These are phyloP conservation scores for Listronotus bonariensis DNA, from an alignment of 1,140 invertebrate species.

Conservation along the genomic window DNA sequence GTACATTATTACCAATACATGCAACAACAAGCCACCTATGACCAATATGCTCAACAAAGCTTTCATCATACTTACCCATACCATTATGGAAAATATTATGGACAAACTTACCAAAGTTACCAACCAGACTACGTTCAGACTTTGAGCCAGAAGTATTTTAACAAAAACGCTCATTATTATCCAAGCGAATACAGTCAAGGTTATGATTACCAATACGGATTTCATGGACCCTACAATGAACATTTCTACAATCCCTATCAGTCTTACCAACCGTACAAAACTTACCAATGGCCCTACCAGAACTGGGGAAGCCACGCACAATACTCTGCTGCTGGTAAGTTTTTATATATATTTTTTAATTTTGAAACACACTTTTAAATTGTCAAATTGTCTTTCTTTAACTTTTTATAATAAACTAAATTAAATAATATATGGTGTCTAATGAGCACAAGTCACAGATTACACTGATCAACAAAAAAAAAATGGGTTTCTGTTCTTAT, in stretches of 20 bases:
- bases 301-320: background rate
- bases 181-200: background rate
- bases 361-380: no score
- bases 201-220: constrained; percentile 5
- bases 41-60: background rate
- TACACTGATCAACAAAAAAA: no score
- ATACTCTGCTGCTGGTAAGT: constrained; percentile 1
- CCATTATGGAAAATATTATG: background rate
- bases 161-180: background rate
- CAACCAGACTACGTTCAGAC: background rate
- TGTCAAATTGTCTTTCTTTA: no score
- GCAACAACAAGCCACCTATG: background rate
- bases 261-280: background rate
- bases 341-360: no score
- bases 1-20: background rate
- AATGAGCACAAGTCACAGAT: no score
- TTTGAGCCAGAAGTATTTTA: background rate
- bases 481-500: no score
- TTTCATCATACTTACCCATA: background rate
- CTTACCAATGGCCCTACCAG: background rate
- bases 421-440: no score
- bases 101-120: background rate
- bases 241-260: background rate
- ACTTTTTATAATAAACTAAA: no score
- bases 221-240: background rate